Percentiles rank a stretch among this genome's conserved stretches.
Conservation (phyloP, 2,113 vertebrate species). For the Irena cyanogastra region DNA sequence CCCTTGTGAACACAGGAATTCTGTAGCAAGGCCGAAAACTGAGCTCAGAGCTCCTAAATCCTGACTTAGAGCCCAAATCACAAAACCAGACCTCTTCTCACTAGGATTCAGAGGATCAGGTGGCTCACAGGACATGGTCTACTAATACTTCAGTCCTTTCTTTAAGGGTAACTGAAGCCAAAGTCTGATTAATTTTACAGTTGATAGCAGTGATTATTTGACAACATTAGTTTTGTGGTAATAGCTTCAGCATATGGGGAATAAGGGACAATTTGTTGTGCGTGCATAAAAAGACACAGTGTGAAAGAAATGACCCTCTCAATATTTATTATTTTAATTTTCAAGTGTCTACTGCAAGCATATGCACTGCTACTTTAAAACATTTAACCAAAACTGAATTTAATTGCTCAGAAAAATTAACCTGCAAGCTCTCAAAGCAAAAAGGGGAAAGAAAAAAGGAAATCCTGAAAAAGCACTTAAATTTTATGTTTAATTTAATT, state of each 20-base stretch:
- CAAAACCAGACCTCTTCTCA: constrained; percentile 16
- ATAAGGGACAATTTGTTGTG: constrained; percentile 10
- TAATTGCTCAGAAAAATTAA: constrained; percentile 38
- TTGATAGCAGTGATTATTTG: constrained; percentile 16
- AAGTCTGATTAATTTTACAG: constrained; percentile 44
- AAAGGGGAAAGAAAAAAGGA: neutral
- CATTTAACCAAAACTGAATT: constrained; percentile 1
- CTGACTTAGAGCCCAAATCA: neutral
- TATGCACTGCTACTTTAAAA: constrained; percentile 10
- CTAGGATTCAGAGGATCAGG: neutral
- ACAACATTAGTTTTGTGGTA: constrained; percentile 45
- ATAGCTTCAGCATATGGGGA: constrained; percentile 24
- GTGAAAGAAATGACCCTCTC: constrained; percentile 34
- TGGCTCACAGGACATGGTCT: neutral
- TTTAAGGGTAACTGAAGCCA: constrained; percentile 13
- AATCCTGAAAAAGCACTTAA: too few relatives aligned
- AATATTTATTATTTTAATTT: constrained; percentile 59
- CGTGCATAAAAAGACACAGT: neutral
- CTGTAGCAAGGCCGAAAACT: constrained; percentile 11
- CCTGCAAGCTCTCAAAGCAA: neutral
- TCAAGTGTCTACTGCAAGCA: constrained; percentile 3
- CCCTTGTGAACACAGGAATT: neutral
- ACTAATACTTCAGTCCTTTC: neutral
- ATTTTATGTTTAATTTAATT: too few relatives aligned
- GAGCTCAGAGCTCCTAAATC: neutral